Percentiles rank a stretch among this genome's conserved stretches.
Evolutionary conservation across 64 coral and sea anemone genomes (phyloP).

Genomic region (Acropora yongei): DNA sequence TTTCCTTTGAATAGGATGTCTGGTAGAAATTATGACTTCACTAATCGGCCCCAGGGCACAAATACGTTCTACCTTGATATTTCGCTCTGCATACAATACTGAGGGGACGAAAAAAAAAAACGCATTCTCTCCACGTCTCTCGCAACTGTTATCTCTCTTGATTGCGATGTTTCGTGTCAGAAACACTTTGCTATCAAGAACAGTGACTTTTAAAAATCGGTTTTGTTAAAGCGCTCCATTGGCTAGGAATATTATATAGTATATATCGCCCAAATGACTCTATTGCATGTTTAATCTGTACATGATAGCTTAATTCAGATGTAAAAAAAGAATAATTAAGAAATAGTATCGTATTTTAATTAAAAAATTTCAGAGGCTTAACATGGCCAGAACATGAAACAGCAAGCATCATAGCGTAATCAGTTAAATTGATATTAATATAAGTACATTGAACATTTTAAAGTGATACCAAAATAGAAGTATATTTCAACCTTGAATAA

Average conservation of each 20-base stretch:
- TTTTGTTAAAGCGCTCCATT: slow-evolving; percentile 10
- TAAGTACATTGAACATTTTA: background rate
- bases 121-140: background rate
- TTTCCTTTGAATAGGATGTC: no score
- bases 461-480: background rate
- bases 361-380: background rate
- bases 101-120: background rate
- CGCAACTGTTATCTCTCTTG: slow-evolving; percentile 3
- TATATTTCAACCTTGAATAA: no score
- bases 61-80: no score
- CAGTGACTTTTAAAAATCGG: slow-evolving; percentile 10
- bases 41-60: no score
- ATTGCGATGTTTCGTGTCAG: background rate
- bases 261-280: no score
- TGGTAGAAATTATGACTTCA: background rate
- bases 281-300: no score
- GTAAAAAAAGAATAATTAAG: background rate
- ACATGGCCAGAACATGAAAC: background rate
- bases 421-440: background rate
- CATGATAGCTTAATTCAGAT: no score
- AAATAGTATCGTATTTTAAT: slow-evolving; percentile 14
- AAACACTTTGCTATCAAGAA: background rate
- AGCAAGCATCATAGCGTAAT: no score
- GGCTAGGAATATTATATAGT: no score
- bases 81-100: no score